Evolutionary conservation across 2,888 invertebrate genomes (phyloP), one percentile per base, ranked within the genome.

Genomic region (Sipha maydis): DNA sequence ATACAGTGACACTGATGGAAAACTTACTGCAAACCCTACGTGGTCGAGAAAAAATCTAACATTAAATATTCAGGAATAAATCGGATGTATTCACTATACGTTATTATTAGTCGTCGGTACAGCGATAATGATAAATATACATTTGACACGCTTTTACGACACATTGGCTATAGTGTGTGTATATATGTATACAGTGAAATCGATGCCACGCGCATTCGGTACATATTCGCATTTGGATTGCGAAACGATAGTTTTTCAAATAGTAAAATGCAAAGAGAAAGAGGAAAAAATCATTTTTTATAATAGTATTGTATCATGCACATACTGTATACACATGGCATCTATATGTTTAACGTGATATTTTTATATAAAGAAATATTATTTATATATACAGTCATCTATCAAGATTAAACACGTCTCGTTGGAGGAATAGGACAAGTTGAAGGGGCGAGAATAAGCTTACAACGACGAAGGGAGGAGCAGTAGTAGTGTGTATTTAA

Each of bases 401-500:
- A 54, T 83, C 83, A 54, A 83, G 83, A 83, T 83, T 73, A 83
- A 83, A 83, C 73, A 73, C 73, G 83, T 83, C 73, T 56, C 83
- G 71, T 25, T 71, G 71, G 83, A 80, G 17, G 28, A 41, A 56
- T 7, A 8, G 71, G 41, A 11, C 9, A 0, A 21, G 71, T 28
- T 14, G 28, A 11, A 11, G 31, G 4, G 9, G 69, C 8, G 71
- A 17, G 31, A 25, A 21, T 41, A 82, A 25, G 69, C 82, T 25
- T n/a, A 34, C 2, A 34, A 1, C 48, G 0, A 14, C 19, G n/a
- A 4, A 4, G 34, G 25, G 28, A 8, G 41, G 48, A 4, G 17
- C 5, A 21, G 28, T 28, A 4, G 28, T 8, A 0, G n/a, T 56
- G 61, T 61, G 73, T 75, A 75, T 76, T 61, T 61, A 88, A 82